phyloP scores from a whole-genome alignment of 2,113 vertebrate genomes.

The Lonchura striata region DNA sequence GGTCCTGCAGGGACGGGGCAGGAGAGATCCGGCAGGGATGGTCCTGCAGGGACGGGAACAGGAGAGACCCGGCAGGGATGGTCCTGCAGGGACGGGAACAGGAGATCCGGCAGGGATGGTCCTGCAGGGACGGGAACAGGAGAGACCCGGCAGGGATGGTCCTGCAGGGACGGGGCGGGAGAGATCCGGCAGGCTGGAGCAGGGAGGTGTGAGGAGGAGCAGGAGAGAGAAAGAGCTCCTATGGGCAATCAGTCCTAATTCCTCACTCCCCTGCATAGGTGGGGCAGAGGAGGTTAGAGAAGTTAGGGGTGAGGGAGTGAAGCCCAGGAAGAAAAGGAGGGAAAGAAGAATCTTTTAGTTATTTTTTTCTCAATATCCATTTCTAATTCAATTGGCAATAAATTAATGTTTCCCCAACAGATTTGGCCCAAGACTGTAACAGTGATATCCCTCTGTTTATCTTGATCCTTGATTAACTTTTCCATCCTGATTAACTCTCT shows the following conservation, averaged over 20 bases:
- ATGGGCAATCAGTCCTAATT: neutral
- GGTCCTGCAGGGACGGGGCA: neutral
- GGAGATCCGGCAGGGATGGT: fast-evolving
- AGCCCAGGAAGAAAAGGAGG: fast-evolving
- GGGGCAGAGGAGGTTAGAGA: fast-evolving
- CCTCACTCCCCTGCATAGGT: fast-evolving
- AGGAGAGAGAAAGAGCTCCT: neutral
- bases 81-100: no score
- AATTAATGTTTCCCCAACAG: neutral
- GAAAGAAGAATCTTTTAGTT: neutral
- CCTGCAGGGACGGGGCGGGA: no score
- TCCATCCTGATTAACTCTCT: neutral
- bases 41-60: no score
- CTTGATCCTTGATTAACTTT: neutral
- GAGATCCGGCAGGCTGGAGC: no score
- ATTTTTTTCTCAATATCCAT: neutral
- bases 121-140: no score
- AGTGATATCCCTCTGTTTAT: neutral
- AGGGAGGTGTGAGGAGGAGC: no score
- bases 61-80: fast-evolving
- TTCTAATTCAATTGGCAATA: neutral
- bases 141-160: fast-evolving
- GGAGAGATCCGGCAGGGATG: fast-evolving
- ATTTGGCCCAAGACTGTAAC: neutral
- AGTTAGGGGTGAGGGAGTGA: neutral